Conservation (phyloP, 2,797 vertebrate species). For the Bucorvus abyssinicus region DNA sequence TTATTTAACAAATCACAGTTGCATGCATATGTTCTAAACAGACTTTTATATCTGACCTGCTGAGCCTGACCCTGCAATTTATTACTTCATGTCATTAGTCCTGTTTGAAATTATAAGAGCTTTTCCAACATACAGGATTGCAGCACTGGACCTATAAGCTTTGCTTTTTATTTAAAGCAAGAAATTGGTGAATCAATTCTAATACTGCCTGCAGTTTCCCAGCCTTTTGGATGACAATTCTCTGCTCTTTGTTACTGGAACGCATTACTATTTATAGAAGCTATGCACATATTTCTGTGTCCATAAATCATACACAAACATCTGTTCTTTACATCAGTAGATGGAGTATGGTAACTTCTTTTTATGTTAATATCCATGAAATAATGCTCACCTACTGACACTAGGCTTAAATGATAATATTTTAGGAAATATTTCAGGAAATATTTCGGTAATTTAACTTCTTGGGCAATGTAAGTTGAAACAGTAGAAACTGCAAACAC, state of each 20-base stretch:
- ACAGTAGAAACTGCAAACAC: not conserved
- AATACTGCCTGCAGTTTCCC: not conserved
- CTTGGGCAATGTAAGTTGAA: not conserved
- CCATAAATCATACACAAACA: constrained; percentile 64
- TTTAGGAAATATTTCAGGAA: constrained; percentile 22
- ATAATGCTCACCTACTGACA: constrained; percentile 35
- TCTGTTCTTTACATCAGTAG: constrained; percentile 74
- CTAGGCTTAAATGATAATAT: not conserved
- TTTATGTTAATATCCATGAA: constrained; percentile 54
- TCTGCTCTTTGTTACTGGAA: constrained; percentile 43
- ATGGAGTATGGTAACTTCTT: constrained; percentile 59
- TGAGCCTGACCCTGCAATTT: not conserved
- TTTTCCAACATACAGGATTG: not conserved
- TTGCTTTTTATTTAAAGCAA: constrained; percentile 7
- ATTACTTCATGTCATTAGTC: not conserved
- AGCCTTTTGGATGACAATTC: constrained; percentile 9
- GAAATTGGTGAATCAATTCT: not conserved
- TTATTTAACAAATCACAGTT: not conserved
- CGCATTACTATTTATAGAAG: constrained; percentile 64
- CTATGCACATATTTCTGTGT: constrained; percentile 47
- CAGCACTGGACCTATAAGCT: not conserved
- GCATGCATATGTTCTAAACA: not conserved
- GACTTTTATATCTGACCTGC: not conserved
- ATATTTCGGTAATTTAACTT: constrained; percentile 8
- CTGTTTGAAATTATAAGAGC: not conserved